phyloP scores from a whole-genome alignment of 2,797 vertebrate species.

The Lacerta bilineata region DNA sequence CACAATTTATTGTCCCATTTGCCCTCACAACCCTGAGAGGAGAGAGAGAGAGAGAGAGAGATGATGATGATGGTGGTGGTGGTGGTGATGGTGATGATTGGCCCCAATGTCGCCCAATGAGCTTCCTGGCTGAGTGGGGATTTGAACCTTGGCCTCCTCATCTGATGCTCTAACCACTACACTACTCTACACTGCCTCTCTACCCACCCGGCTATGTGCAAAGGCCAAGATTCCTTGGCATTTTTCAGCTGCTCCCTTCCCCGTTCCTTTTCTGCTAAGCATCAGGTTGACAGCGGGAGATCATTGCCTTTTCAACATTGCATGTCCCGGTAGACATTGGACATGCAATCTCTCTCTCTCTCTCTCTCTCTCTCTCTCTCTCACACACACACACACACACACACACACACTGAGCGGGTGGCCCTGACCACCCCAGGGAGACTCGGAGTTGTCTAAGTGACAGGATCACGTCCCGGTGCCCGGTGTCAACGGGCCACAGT shows the following conservation, averaged over 20 bases:
- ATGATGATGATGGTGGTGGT: too few species aligned
- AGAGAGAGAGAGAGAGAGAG: too few species aligned
- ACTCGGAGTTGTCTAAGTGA: constrained; percentile 68
- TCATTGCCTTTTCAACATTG: constrained; percentile 56
- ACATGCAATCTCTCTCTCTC: too few species aligned
- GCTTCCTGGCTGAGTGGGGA: too few species aligned
- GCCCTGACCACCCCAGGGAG: constrained; percentile 64
- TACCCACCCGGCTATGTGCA: too few species aligned
- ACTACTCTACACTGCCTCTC: neutral
- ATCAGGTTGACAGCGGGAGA: constrained; percentile 48
- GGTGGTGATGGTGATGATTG: too few species aligned
- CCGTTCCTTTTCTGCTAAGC: neutral
- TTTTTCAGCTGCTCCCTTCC: neutral
- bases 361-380: too few species aligned
- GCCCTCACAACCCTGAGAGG: too few species aligned
- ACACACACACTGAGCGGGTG: constrained; percentile 52
- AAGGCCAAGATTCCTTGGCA: neutral
- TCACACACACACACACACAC: neutral
- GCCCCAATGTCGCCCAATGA: too few species aligned
- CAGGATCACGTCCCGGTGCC: constrained; percentile 57
- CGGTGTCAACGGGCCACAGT: constrained; percentile 42
- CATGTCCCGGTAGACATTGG: neutral
- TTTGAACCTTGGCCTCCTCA: too few species aligned
- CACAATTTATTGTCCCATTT: too few species aligned
- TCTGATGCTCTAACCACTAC: too few species aligned